Base-by-base conservation (phyloP, 23 tunicate species). In the Styela clava region DNA sequence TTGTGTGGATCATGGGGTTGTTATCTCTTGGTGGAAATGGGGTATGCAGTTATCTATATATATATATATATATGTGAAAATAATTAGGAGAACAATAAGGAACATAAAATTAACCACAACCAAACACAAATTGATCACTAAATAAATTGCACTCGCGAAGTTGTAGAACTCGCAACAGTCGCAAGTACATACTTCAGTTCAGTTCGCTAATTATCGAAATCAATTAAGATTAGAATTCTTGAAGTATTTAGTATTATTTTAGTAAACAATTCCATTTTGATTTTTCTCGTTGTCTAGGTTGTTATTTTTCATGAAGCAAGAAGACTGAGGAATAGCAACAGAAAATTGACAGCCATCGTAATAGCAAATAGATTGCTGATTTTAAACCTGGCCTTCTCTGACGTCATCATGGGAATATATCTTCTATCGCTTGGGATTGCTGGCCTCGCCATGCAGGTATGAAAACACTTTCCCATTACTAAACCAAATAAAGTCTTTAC, bases 331-430 rank as follows among this genome's bases (percentile, higher is more conserved):
- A 9, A 24, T 21, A 0, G 22, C 21, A 22, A 44, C n/a, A 23
- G 23, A 36, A 76, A 51, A 16, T 22, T 52, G 31, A 44, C 81
- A 16, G 31, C 81, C 7, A 52, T 76, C 25, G 65, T 31, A 1
- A 21, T 44, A 26, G 65, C 81, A 36, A 76, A 76, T 52, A 77
- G 76, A 71, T n/a, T 69, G 2, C 68, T 71, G 36, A 28, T 82
- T 19, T 52, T 82, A 63, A 82, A 82, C 67, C 78, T 82, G 35
- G 85, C 85, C 35, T 78, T 61, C 22, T 71, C 85, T 23, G 85
- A 82, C 68, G 69, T 71, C 64, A 18, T 82, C 19, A 82, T 69
- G 85, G 85, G 85, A 24, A 69, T 82, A 61, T 82, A 82, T 52
- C 85, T 82, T 24, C 24, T 82, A 26, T 68, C 76, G 65, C 18